These are phyloP conservation scores for Prietella phreatophila DNA, from an alignment of 2,113 vertebrate genomes.

Conservation along the genomic window DNA sequence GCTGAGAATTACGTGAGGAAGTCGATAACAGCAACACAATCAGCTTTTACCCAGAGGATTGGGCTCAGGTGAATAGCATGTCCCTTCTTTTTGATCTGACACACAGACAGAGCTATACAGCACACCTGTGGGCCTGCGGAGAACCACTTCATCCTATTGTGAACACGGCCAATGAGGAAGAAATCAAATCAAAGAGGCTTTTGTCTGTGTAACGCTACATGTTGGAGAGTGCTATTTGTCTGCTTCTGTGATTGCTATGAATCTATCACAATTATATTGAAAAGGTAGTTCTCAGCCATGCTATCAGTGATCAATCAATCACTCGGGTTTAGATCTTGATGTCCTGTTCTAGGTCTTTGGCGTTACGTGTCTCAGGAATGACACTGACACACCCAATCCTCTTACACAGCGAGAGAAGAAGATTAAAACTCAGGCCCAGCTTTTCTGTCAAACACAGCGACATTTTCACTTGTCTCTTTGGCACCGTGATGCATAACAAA, in stretches of 20 bases:
- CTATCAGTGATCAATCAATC: slow-evolving; percentile 48
- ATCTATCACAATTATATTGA: slow-evolving; percentile 49
- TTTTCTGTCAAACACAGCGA: not conserved
- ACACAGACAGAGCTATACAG: slow-evolving; percentile 69
- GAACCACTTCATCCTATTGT: slow-evolving; percentile 69
- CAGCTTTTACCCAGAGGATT: slow-evolving; percentile 68
- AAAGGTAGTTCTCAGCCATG: slow-evolving; percentile 40
- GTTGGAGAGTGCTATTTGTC: slow-evolving; percentile 34
- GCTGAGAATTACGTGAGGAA: slow-evolving; percentile 73
- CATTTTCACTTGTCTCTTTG: not conserved
- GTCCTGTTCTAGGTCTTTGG: slow-evolving; percentile 39
- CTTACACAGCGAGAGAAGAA: not conserved
- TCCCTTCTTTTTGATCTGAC: slow-evolving; percentile 71
- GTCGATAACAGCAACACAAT: slow-evolving; percentile 76
- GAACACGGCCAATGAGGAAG: slow-evolving; percentile 61
- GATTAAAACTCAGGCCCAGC: slow-evolving; percentile 10
- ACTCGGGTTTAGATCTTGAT: slow-evolving; percentile 39
- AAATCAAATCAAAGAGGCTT: slow-evolving; percentile 56
- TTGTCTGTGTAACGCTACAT: slow-evolving; percentile 50
- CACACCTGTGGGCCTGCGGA: slow-evolving; percentile 69
- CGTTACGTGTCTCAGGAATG: slow-evolving; percentile 28
- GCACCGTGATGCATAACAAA: slow-evolving; percentile 8
- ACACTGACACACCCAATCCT: slow-evolving; percentile 35
- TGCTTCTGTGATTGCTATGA: slow-evolving; percentile 34
- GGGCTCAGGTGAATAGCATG: slow-evolving; percentile 66